Evolutionary conservation across 2,797 vertebrate genomes (phyloP), one percentile per base, ranked within the genome.

Genomic region (Cygnus olor): DNA sequence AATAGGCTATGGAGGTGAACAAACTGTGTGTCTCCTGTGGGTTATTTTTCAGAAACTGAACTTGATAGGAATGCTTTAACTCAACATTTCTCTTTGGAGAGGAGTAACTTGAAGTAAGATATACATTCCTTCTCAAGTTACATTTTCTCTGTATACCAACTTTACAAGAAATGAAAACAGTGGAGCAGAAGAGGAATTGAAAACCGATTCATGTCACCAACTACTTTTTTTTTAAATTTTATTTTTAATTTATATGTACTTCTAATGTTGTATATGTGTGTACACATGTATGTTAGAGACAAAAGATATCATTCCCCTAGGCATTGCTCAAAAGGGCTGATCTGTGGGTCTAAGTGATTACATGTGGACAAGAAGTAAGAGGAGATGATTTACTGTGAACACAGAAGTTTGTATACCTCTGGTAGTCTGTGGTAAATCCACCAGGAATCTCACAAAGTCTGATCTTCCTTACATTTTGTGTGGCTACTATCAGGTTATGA

Each of bases 381-480:
- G 69, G 58, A 93, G 68, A 74, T 86, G 80, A 88, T 90, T 73
- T 68, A 77, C 36, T 84, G 74, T 77, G 77, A 93, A 36, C n/a
- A 64, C 40, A 91, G 85, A 95, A 90, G 91, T 94, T 25, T 94
- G 57, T 91, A 51, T 80, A 36, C 61, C 82, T 54, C 47, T 81
- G 53, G 11, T 81, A 81, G 88, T 74, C 49, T 77, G 27, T 77
- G 47, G 68, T 91, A 91, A 91, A 94, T 80, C 80, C 5, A 3
- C 22, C 28, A 71, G 68, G 40, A 91, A 87, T 30, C 11, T 82
- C 70, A 68, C 1, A 2, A 88, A 71, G 25, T 40, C 49, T 60
- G 47, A 57, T 88, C 51, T 82, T 57, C 0, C 0, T 68, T 86
- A 54, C 5, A 4, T 84, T 94, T 84, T 85, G 12, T 70, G 60